phyloP scores from a whole-genome alignment of 1,140 invertebrate genomes.

The Plectrocnemia conspersa region DNA sequence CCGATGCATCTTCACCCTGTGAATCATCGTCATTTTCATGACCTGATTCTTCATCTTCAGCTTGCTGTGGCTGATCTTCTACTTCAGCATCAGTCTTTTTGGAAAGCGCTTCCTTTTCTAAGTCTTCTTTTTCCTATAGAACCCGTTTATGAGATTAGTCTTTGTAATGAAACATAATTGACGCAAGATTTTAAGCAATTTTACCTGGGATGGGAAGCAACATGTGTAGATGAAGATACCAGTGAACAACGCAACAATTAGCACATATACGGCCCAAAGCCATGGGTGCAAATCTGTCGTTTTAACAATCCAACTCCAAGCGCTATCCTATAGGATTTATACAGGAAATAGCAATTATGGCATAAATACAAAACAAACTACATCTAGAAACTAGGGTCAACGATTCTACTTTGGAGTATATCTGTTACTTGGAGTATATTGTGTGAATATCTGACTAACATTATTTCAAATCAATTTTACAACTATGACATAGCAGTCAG shows the following conservation, averaged over 20 bases:
- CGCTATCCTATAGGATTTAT: conserved; percentile 69
- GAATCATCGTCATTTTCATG: conserved; percentile 46
- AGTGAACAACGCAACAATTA: conserved; percentile 73
- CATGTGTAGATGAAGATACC: conserved; percentile 77
- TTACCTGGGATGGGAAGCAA: conserved; percentile 63
- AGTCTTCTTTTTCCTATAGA: conserved; percentile 33
- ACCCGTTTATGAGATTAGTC: neutral
- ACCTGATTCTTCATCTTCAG: conserved; percentile 41
- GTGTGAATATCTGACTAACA: no score
- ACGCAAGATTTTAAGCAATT: neutral
- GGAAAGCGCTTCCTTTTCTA: conserved; percentile 42
- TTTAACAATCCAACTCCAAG: conserved; percentile 73
- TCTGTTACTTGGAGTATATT: no score
- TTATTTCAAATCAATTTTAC: no score
- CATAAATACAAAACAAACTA: conserved; percentile 31
- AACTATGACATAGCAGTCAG: no score
- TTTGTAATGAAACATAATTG: conserved; percentile 2
- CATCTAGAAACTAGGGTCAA: conserved; percentile 10
- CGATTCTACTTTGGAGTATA: neutral
- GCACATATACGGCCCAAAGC: conserved; percentile 82
- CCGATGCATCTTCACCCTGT: conserved; percentile 41
- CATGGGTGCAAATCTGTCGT: conserved; percentile 86
- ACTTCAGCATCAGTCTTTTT: conserved; percentile 49
- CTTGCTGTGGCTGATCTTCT: conserved; percentile 44
- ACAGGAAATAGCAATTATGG: neutral